These are phyloP conservation scores for Ceyx margarethae DNA, from an alignment of 2,113 vertebrate genomes.

Conservation along the genomic window DNA sequence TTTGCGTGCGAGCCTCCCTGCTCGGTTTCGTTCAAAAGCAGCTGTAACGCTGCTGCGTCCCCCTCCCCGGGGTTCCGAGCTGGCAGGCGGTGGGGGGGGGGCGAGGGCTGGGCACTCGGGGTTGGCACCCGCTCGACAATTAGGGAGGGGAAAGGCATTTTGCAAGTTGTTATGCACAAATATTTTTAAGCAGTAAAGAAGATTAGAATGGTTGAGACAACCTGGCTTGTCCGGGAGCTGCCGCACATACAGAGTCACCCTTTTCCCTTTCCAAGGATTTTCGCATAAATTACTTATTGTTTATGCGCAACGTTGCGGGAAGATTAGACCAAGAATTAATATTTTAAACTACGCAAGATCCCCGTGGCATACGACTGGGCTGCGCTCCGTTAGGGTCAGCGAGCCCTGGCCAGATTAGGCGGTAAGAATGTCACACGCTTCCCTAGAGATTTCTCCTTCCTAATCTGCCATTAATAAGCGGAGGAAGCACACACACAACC, in stretches of 20 bases:
- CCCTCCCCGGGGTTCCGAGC: background rate
- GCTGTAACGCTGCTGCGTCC: background rate
- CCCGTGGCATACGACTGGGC: background rate
- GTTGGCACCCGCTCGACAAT: background rate
- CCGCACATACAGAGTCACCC: background rate
- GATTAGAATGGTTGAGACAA: background rate
- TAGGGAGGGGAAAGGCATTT: background rate
- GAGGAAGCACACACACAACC: constrained; percentile 1
- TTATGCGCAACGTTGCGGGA: background rate
- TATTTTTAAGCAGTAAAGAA: background rate
- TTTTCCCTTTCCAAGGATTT: background rate
- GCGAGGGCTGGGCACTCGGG: background rate
- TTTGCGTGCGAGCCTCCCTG: background rate
- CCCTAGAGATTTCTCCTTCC: background rate
- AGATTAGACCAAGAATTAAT: constrained; percentile 23
- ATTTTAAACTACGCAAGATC: background rate
- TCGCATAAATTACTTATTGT: constrained; percentile 17
- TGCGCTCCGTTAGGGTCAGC: background rate
- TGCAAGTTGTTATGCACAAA: background rate
- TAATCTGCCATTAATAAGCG: constrained; percentile 40
- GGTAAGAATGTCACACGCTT: constrained; percentile 32
- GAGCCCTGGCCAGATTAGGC: background rate
- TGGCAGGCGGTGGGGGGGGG: background rate
- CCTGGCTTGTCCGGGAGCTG: background rate
- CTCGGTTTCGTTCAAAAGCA: background rate